These are phyloP conservation scores for Polyommatus iphigenia DNA, from an alignment of 2,888 invertebrate species.

Conservation along the genomic window DNA sequence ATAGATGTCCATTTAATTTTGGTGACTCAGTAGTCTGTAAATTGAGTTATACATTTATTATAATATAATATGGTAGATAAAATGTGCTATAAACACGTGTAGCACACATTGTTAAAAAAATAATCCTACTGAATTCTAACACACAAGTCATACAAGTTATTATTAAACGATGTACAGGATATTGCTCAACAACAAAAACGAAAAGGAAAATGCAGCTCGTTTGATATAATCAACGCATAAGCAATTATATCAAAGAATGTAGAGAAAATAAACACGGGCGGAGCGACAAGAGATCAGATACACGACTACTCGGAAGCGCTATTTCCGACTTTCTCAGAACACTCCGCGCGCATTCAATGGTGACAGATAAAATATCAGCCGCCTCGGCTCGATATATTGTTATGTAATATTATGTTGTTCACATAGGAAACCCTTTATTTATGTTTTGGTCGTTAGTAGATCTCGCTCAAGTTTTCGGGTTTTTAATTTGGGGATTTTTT, in stretches of 20 bases:
- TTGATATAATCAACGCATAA: conserved; percentile 16
- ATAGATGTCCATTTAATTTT: not conserved
- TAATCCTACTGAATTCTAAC: not conserved
- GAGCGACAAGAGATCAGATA: conserved; percentile 67
- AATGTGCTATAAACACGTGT: not conserved
- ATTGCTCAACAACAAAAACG: conserved; percentile 16
- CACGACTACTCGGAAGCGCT: conserved; percentile 73
- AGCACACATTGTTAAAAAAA: not conserved
- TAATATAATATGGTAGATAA: not conserved
- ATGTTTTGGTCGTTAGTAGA: not conserved
- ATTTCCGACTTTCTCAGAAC: conserved; percentile 73
- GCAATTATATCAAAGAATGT: conserved; percentile 34
- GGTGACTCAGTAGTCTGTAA: too few relatives aligned
- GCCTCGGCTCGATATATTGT: conserved; percentile 27
- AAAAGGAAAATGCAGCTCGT: conserved; percentile 17
- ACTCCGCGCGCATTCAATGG: conserved; percentile 46
- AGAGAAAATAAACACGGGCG: conserved; percentile 53
- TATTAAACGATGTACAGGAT: conserved; percentile 5
- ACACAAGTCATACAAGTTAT: not conserved
- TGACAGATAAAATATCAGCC: conserved; percentile 49
- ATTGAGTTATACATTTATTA: not conserved
- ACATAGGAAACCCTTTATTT: not conserved
- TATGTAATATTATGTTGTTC: not conserved
- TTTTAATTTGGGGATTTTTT: not conserved
- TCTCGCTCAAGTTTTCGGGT: not conserved